A percentile compares a stretch with the other conserved stretches of the same genome.
These are phyloP conservation scores for Argya squamiceps DNA, from an alignment of 2,797 vertebrate species.

Conservation along the genomic window DNA sequence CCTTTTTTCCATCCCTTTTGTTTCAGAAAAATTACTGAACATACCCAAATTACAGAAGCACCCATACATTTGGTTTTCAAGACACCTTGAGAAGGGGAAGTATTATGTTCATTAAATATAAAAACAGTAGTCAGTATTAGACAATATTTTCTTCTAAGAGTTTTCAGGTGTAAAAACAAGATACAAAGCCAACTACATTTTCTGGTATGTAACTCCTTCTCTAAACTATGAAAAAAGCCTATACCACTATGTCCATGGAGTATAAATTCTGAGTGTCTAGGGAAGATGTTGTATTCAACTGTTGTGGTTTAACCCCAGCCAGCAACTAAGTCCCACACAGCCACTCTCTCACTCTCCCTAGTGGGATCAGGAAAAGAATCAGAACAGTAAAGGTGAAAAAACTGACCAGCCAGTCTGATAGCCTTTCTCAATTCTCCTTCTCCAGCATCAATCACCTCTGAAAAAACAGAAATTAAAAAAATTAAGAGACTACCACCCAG, in stretches of 20 bases:
- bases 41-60: background rate
- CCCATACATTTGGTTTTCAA: background rate
- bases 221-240: background rate
- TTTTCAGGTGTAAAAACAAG: background rate
- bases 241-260: background rate
- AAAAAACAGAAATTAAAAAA: background rate
- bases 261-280: background rate
- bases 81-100: background rate
- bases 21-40: background rate
- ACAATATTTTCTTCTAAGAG: background rate
- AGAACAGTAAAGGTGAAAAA: background rate
- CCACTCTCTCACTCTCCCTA: no score
- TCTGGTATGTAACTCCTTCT: background rate
- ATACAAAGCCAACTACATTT: background rate
- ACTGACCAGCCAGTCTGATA: background rate
- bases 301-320: background rate
- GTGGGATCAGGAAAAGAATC: background rate
- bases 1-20: background rate
- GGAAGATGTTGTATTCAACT: background rate
- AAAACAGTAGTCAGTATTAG: background rate
- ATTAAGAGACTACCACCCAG: background rate
- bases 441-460: background rate
- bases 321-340: background rate
- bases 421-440: background rate
- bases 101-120: background rate